These are phyloP conservation scores for Hydrochoerus hydrochaeris DNA, from an alignment of 2,113 vertebrate species.

Conservation along the genomic window DNA sequence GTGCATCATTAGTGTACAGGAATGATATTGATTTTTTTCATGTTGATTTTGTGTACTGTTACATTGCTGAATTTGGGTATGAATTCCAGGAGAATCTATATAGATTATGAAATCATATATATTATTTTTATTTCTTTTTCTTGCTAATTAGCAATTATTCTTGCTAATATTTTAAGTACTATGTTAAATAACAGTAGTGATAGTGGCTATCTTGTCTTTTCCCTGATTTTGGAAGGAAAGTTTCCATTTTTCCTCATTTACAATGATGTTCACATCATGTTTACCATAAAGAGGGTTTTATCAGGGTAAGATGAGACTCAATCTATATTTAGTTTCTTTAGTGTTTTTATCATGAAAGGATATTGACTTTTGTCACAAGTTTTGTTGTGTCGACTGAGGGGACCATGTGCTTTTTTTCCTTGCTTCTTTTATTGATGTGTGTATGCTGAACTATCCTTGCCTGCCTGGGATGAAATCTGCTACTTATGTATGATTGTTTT, in stretches of 20 bases:
- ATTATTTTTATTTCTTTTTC: not conserved
- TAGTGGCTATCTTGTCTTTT: not conserved
- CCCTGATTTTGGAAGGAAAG: not conserved
- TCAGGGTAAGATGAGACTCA: not conserved
- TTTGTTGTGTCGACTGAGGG: not conserved
- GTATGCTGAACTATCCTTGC: not conserved
- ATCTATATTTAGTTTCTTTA: not conserved
- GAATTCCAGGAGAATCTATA: not conserved
- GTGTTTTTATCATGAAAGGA: not conserved
- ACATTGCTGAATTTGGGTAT: not conserved
- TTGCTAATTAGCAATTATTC: not conserved
- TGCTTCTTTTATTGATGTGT: not conserved
- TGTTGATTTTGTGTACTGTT: not conserved
- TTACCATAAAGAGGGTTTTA: not conserved
- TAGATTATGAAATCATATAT: not conserved
- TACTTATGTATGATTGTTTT: not conserved
- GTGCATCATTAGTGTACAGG: not conserved
- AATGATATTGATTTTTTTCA: not conserved
- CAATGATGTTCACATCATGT: not conserved
- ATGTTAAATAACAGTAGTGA: not conserved
- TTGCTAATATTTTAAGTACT: not conserved
- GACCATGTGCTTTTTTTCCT: not conserved
- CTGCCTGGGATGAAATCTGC: not conserved
- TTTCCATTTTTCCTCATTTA: not conserved
- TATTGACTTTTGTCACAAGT: not conserved